Conservation (phyloP, 2,113 vertebrate genomes). For the Lipophrys pholis region DNA sequence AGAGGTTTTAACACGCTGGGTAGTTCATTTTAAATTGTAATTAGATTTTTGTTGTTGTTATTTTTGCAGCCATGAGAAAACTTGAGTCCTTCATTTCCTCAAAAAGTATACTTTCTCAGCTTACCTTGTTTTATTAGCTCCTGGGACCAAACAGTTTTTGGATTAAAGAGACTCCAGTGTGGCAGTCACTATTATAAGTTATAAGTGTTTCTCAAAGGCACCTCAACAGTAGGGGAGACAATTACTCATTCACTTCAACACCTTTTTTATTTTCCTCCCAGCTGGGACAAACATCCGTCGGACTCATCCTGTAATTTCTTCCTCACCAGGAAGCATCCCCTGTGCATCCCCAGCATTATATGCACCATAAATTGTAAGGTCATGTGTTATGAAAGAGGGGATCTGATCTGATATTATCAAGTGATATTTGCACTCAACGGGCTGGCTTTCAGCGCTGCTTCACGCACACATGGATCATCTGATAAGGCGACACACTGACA, state of each 20-base stretch:
- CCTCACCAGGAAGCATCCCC: conserved; percentile 34
- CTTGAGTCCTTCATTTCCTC: neutral
- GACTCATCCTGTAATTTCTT: conserved; percentile 39
- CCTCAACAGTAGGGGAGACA: conserved; percentile 15
- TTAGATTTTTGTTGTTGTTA: neutral
- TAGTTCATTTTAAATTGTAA: neutral
- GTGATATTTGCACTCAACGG: conserved; percentile 56
- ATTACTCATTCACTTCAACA: conserved; percentile 39
- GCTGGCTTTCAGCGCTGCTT: conserved; percentile 49
- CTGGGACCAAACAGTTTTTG: conserved; percentile 24
- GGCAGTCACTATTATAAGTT: conserved; percentile 20
- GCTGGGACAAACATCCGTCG: conserved; percentile 23
- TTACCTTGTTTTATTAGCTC: conserved; percentile 18
- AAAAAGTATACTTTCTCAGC: neutral
- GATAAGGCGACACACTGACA: conserved; percentile 64
- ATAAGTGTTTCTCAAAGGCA: conserved; percentile 40
- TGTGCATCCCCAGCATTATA: conserved; percentile 29
- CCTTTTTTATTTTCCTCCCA: conserved; percentile 7
- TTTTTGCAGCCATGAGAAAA: neutral
- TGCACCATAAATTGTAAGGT: conserved; percentile 63
- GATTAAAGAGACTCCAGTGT: conserved; percentile 8
- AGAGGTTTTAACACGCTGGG: neutral
- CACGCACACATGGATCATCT: conserved; percentile 61
- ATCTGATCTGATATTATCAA: conserved; percentile 59
- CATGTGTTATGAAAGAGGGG: conserved; percentile 52